phyloP scores from a whole-genome alignment of 1,140 invertebrate genomes.

The Drosophila ambigua region DNA sequence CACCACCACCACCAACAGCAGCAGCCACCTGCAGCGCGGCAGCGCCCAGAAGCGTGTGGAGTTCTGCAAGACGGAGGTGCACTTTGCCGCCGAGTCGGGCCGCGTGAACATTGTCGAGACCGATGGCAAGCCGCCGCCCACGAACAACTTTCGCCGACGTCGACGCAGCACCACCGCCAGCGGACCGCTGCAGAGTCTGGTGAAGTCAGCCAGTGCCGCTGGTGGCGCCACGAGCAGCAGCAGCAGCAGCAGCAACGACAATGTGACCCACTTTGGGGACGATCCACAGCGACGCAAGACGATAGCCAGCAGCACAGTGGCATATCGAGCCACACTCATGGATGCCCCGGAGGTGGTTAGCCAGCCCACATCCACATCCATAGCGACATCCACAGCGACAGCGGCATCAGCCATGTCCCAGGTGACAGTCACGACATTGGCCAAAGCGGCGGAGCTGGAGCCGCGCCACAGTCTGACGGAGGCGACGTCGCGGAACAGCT shows the following conservation, averaged over 20 bases:
- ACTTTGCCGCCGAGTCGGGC: conserved; percentile 92
- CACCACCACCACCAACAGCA: conserved; percentile 79
- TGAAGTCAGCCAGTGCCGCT: conserved; percentile 64
- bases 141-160: conserved; percentile 89
- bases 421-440: conserved; percentile 62
- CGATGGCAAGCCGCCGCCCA: conserved; percentile 92
- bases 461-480: conserved; percentile 60
- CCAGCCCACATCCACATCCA: conserved; percentile 24
- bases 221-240: conserved; percentile 17
- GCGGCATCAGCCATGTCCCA: conserved; percentile 24
- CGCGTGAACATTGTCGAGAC: conserved; percentile 94
- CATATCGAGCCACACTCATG: conserved; percentile 71
- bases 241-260: conserved; percentile 27
- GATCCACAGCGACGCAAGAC: conserved; percentile 54
- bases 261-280: conserved; percentile 72
- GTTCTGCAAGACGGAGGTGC: conserved; percentile 93
- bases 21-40: conserved; percentile 38
- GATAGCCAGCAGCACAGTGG: conserved; percentile 65
- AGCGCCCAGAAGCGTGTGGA: conserved; percentile 89
- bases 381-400: background rate
- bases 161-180: conserved; percentile 85
- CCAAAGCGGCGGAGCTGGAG: conserved; percentile 40
- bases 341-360: conserved; percentile 64
- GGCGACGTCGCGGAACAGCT: conserved; percentile 65
- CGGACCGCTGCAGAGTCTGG: conserved; percentile 71